phyloP scores from a whole-genome alignment of 1,140 invertebrate species.

The Colletes gigas region DNA sequence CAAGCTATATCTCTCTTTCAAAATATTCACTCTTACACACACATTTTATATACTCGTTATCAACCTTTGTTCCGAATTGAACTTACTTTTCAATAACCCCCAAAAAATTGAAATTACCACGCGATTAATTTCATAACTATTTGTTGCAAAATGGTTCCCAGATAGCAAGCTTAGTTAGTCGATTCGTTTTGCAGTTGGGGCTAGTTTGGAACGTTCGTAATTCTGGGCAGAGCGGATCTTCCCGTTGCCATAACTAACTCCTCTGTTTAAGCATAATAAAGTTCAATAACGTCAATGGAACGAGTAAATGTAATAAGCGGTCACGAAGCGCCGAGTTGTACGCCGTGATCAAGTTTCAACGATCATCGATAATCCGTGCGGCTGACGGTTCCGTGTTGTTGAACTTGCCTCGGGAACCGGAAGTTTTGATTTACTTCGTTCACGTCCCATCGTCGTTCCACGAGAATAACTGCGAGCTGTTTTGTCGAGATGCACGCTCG shows the following conservation, averaged over 20 bases:
- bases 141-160: too few species aligned
- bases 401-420: conserved; percentile 19
- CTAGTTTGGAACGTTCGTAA: too few species aligned
- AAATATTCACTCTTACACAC: too few species aligned
- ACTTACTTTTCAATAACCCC: too few species aligned
- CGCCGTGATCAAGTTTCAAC: conserved; percentile 15
- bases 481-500: conserved; percentile 7
- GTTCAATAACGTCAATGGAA: not conserved
- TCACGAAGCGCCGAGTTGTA: not conserved
- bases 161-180: too few species aligned
- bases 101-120: too few species aligned
- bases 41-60: too few species aligned
- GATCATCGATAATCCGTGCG: conserved; percentile 1
- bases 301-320: not conserved
- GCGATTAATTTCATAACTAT: too few species aligned
- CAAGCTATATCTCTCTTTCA: too few species aligned
- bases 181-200: too few species aligned
- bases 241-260: not conserved
- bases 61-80: too few species aligned
- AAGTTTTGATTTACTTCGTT: conserved; percentile 21
- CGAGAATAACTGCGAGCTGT: conserved; percentile 24
- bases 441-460: conserved; percentile 2
- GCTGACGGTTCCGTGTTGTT: conserved; percentile 2
- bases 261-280: not conserved
- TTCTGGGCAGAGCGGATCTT: too few species aligned